Evolutionary conservation across 1,140 invertebrate genomes (phyloP).

Genomic region (Mactra quadrangularis): DNA sequence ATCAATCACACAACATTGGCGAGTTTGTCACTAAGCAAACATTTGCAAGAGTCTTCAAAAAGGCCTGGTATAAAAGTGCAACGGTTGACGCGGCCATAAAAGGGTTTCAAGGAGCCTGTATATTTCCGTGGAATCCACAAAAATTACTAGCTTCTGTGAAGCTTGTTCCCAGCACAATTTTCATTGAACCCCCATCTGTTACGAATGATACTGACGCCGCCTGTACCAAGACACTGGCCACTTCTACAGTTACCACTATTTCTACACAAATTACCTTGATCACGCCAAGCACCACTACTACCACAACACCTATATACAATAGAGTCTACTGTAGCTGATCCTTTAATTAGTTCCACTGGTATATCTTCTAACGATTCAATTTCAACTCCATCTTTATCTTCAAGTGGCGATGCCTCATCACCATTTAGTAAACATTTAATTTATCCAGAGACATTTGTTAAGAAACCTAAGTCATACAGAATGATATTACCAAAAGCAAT

Average conservation of each 20-base stretch:
- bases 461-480: neutral
- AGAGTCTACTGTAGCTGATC: no score
- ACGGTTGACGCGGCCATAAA: slow-evolving; percentile 17
- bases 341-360: no score
- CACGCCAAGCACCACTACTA: no score
- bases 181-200: no score
- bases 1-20: slow-evolving; percentile 20
- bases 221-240: no score
- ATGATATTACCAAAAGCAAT: slow-evolving; percentile 38
- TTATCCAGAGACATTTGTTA: neutral
- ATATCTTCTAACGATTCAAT: neutral
- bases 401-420: neutral
- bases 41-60: slow-evolving; percentile 9
- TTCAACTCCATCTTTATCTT: neutral
- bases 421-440: slow-evolving; percentile 5
- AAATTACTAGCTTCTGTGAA: neutral
- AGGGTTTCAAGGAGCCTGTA: slow-evolving; percentile 8
- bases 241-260: no score
- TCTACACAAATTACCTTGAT: no score
- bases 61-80: slow-evolving; percentile 12
- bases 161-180: neutral
- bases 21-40: slow-evolving; percentile 18
- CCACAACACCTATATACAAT: no score
- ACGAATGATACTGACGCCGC: no score
- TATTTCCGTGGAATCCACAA: neutral